Evolutionary conservation across 2,797 vertebrate genomes (phyloP), one percentile per base, ranked within the genome.

Genomic region (Eulemur rubriventer): DNA sequence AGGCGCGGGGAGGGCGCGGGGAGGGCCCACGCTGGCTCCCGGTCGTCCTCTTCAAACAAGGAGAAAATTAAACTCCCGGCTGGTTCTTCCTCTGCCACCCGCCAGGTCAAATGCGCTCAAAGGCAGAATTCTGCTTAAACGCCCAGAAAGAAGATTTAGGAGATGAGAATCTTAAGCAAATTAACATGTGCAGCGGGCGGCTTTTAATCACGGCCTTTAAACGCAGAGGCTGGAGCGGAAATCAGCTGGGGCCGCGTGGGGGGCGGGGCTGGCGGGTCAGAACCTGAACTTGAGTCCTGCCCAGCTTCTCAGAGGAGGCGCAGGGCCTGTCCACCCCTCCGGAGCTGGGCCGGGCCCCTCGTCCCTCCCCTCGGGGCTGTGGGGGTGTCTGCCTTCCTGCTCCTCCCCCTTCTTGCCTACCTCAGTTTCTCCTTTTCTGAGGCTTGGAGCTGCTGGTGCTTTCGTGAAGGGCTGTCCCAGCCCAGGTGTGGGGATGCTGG

Each of bases 111-210:
- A 75, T 3, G 69, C 96, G 90, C 48, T 61, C 85, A 59, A 84
- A 94, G 87, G 46, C 20, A 3, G 81, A 81, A 75, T 89, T 93
- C 76, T 78, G 84, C 89, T 67, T 76, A 96, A 96, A 96, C 26
- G 38, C 94, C 85, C 82, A 63, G 93, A 92, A 75, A 92, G 83
- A 69, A 95, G 92, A 95, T 85, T 93, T 59, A 48, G 20, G 72
- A 97, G 96, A 96, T 97, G 57, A 90, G 96, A 95, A 91, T 96
- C 92, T 92, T 87, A 94, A 97, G 95, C 93, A 96, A 96, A 96
- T 97, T 95, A 97, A 94, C 96, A 76, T 82, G 94, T 95, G 73
- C 30, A 8, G 88, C 63, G 4, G 95, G 84, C 12, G 7, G 92
- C 80, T 67, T 72, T 95, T 93, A 97, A 97, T 98, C 93, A 95